Base-by-base conservation (phyloP, 2,888 invertebrate genomes). In the Synergus gifuensis region DNA sequence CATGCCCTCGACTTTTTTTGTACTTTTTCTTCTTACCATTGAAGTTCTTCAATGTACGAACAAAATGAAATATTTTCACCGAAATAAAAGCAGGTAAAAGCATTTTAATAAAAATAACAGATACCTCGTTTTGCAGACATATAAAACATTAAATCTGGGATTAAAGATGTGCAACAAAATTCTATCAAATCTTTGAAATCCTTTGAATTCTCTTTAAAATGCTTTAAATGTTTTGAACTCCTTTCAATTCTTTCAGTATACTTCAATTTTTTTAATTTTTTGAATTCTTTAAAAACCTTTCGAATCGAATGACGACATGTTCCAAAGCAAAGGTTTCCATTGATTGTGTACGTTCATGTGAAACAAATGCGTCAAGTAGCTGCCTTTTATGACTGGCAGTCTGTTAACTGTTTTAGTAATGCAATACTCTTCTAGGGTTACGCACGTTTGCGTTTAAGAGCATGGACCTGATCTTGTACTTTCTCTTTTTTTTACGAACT, bases 361-460 rank as follows among this genome's bases (percentile, higher is more conserved):
- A 73, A 73, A 36, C 73, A 73, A 73, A 73, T 73, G 54, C 73
- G 73, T 58, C 73, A 73, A 54, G 73, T 54, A 54, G 73, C 62
- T 62, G 62, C 36, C 73, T 54, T 73, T 73, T 73, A 66, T 79
- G 63, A 79, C 76, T 42, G 77, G 63, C 73, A 83, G 81, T 84
- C 80, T 90, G n/a, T n/a, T n/a, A n/a, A n/a, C n/a, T n/a, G 89
- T 90, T 91, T 91, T 88, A 83, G 90, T 88, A 91, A 91, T 84
- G 83, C 80, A 88, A 91, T 89, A 91, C 89, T 88, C 90, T 86
- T 87, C 90, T 91, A 88, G 87, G 85, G 83, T 90, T 90, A 88
- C 90, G 54, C 78, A 42, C 80, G 80, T 76, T 79, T 83, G 81
- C 83, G 86, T 86, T 89, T 86, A 85, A 86, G 86, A 87, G 87